Percentiles rank a stretch among this genome's conserved stretches.
Conservation (phyloP, 2,113 vertebrate species). For the Eidolon helvum region DNA sequence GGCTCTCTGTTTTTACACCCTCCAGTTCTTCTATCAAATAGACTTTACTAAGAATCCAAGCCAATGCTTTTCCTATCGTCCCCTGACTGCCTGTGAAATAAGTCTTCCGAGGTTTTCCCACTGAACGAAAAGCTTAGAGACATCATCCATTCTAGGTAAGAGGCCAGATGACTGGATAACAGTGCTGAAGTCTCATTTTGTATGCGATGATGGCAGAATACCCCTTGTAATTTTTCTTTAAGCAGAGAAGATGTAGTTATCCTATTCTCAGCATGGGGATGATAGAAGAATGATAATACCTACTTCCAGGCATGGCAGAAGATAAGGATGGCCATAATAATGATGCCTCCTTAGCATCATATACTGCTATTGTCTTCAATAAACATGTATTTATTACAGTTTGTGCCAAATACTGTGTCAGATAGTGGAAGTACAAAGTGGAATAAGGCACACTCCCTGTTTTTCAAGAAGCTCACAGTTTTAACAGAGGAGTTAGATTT, state of each 20-base stretch:
- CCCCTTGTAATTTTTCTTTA: background rate
- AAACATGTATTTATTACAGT: background rate
- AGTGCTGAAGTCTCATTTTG: background rate
- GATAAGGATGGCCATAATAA: background rate
- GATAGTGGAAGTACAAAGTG: background rate
- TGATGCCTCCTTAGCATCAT: too few species aligned
- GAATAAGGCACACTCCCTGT: background rate
- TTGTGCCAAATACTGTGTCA: background rate
- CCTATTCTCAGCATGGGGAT: background rate
- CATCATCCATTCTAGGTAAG: background rate
- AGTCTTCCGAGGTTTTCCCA: conserved; percentile 22
- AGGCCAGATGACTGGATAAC: background rate
- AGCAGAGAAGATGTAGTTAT: background rate
- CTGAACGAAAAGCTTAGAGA: background rate
- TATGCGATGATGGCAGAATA: background rate
- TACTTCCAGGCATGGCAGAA: background rate
- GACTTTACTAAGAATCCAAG: background rate
- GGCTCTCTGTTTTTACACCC: background rate
- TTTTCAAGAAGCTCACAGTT: background rate
- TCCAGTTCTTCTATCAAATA: background rate
- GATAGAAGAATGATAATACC: background rate
- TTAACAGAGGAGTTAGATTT: background rate
- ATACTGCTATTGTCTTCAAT: background rate
- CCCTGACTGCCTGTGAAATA: conserved; percentile 7
- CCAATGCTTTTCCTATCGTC: background rate